phyloP scores from a whole-genome alignment of 2,113 vertebrate species.

The Arenaria interpres region DNA sequence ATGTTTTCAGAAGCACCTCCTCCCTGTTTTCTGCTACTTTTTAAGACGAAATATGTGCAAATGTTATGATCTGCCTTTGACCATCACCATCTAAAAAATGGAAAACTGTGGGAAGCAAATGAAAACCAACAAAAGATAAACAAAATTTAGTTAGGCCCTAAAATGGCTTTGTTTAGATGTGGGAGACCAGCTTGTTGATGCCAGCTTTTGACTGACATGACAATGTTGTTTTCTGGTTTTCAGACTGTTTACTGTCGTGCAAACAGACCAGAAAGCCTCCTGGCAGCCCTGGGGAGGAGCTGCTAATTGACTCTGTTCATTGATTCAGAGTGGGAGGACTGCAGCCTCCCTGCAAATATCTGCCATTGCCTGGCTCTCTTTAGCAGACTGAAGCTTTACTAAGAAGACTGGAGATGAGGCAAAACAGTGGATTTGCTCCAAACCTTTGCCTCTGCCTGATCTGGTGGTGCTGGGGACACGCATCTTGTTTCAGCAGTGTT shows the following conservation, averaged over 20 bases:
- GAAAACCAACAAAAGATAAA: not conserved
- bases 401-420: not conserved
- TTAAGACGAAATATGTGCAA: not conserved
- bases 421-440: not conserved
- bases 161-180: slow-evolving; percentile 7
- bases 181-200: not conserved
- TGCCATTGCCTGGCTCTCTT: not conserved
- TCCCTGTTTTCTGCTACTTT: not conserved
- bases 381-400: not conserved
- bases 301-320: not conserved
- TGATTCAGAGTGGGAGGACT: not conserved
- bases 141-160: not conserved
- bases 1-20: not conserved
- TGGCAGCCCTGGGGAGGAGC: not conserved
- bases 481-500: not conserved
- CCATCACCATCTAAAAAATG: not conserved
- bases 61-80: not conserved
- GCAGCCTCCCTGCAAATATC: not conserved
- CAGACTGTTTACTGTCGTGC: not conserved
- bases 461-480: not conserved
- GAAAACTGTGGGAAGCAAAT: not conserved
- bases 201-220: not conserved
- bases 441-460: not conserved
- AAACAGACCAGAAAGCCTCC: not conserved
- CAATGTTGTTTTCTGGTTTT: not conserved